Conservation (phyloP, 2,113 vertebrate genomes). For the Tor tambroides region DNA sequence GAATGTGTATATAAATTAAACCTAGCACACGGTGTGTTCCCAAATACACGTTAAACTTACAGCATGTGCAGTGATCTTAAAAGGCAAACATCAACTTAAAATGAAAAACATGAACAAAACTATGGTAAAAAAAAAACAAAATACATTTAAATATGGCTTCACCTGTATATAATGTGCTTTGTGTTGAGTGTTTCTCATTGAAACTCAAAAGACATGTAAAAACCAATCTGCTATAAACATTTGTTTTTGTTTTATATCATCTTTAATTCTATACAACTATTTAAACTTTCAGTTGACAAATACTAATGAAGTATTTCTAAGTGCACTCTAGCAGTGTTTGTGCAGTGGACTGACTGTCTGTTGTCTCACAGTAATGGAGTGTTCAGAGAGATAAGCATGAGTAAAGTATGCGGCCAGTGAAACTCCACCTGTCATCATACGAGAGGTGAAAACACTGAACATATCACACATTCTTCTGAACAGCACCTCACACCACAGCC, state of each 20-base stretch:
- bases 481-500: conserved; percentile 40
- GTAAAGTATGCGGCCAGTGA: conserved; percentile 64
- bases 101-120: too few relatives aligned
- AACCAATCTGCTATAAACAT: too few relatives aligned
- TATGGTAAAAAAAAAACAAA: not conserved
- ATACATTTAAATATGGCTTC: not conserved
- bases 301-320: not conserved
- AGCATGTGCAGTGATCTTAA: too few relatives aligned
- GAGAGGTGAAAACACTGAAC: conserved; percentile 47
- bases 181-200: not conserved
- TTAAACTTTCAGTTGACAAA: not conserved
- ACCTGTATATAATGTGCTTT: not conserved
- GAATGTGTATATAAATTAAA: not conserved
- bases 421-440: conserved; percentile 60
- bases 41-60: not conserved
- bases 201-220: too few relatives aligned
- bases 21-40: not conserved
- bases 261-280: not conserved
- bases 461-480: conserved; percentile 5
- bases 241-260: too few relatives aligned
- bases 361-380: not conserved
- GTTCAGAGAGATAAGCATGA: conserved; percentile 31
- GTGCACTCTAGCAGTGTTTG: not conserved
- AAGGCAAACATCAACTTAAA: too few relatives aligned
- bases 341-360: not conserved